phyloP scores from a whole-genome alignment of 1,140 invertebrate species.

The Caenorhabditis remanei region DNA sequence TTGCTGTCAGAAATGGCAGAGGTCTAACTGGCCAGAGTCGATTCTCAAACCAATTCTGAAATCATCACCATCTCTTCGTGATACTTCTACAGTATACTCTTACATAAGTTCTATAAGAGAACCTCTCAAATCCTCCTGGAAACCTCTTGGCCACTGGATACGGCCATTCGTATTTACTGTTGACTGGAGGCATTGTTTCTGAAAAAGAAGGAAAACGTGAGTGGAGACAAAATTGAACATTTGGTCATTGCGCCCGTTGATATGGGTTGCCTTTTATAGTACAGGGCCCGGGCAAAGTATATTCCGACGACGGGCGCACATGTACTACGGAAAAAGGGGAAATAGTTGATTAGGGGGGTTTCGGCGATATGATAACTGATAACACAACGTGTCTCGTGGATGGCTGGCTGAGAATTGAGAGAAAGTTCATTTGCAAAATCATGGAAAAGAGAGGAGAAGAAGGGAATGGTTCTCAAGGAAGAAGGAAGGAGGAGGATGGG shows the following conservation, averaged over 20 bases:
- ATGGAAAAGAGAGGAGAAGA: slow-evolving; percentile 13
- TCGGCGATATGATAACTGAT: slow-evolving; percentile 51
- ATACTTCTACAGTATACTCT: not conserved
- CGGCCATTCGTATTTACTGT: slow-evolving; percentile 43
- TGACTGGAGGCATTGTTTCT: slow-evolving; percentile 35
- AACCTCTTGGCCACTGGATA: not conserved
- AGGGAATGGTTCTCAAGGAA: not conserved
- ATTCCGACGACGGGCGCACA: slow-evolving; percentile 40
- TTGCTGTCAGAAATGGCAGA: slow-evolving; percentile 55
- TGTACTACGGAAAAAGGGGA: slow-evolving; percentile 48
- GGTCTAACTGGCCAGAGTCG: slow-evolving; percentile 69
- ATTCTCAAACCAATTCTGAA: slow-evolving; percentile 72
- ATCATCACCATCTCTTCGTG: not conserved
- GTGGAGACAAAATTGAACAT: not conserved
- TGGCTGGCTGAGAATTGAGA: not conserved
- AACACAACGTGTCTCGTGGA: slow-evolving; percentile 42
- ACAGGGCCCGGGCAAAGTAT: slow-evolving; percentile 41
- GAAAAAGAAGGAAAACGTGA: not conserved
- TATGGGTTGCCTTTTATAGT: slow-evolving; percentile 34
- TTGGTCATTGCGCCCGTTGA: slow-evolving; percentile 36
- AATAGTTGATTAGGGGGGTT: slow-evolving; percentile 37
- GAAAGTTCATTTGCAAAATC: slow-evolving; percentile 29
- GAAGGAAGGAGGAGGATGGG: not conserved
- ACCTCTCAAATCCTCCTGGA: not conserved
- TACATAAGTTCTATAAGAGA: slow-evolving; percentile 59